Percentiles rank a stretch among this genome's conserved stretches.
Evolutionary conservation across 2,113 vertebrate genomes (phyloP).

Genomic region (Aix galericulata): DNA sequence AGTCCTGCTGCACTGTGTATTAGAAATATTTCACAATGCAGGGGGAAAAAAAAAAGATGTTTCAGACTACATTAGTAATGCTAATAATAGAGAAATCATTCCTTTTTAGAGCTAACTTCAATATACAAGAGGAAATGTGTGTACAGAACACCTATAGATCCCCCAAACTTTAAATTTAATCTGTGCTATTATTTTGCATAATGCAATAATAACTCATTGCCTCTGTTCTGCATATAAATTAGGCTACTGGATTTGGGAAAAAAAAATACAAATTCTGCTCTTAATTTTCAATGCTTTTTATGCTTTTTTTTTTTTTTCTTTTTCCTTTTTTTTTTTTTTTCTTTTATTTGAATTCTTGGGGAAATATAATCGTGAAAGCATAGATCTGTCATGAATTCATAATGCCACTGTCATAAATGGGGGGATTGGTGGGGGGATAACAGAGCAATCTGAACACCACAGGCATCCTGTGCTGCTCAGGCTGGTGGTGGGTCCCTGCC

Average conservation of each 20-base stretch:
- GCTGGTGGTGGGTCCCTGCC: not conserved
- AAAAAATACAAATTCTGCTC: not conserved
- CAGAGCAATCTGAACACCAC: not conserved
- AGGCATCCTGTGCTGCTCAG: not conserved
- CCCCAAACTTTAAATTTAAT: constrained; percentile 3
- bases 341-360: not conserved
- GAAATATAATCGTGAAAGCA: not conserved
- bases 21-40: not conserved
- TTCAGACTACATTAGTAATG: not conserved
- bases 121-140: not conserved
- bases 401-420: fast-evolving
- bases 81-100: not conserved
- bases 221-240: constrained; percentile 14
- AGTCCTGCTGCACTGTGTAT: not conserved
- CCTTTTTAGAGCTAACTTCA: not conserved
- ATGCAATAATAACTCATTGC: not conserved
- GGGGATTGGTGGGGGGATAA: not conserved
- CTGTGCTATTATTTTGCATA: constrained; percentile 21
- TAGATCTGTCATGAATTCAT: not conserved
- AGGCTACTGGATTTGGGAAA: not conserved
- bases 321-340: not conserved
- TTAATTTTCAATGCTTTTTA: not conserved
- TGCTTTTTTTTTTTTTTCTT: not conserved
- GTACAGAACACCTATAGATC: not conserved
- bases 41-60: not conserved